Base-by-base conservation (phyloP, 2,797 vertebrate species). In the Sebastes vulpes region DNA sequence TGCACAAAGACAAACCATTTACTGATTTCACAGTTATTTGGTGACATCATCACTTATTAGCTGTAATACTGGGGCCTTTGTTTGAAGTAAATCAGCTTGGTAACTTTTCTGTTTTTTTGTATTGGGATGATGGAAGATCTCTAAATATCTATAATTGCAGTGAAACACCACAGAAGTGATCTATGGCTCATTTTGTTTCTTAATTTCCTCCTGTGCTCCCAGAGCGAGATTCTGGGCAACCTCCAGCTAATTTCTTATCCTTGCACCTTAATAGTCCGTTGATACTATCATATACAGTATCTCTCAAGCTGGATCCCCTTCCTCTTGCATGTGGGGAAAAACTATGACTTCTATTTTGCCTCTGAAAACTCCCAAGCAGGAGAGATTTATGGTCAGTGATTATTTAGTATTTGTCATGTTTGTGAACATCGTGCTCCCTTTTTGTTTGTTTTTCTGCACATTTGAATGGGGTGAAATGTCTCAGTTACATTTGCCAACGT, bases 51-150 rank as follows among this genome's bases (percentile, higher is more conserved):
- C 29, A 31, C 46, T 52, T 29, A 65, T 58, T 25, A 60, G 8
- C 1, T 20, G 9, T 20, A 23, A 38, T 28, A 59, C 32, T 26
- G 23, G 38, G 61, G 38, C 31, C 48, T 71, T 25, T 11, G 52
- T 63, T 71, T 32, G 14, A 61, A 74, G 48, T 60, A 21, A 71
- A 85, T 67, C 57, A 48, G 10, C 25, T 26, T 67, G 26, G 18
- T 5, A 14, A 28, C 46, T 20, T 18, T 28, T 56, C 23, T 29
- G 25, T 69, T 68, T 38, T 18, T 46, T 63, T 61, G 28, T 60
- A 58, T 4, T 14, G 16, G 10, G 42, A 68, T 57, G 31, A 52
- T 52, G 35, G 38, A 67, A 7, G 35, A 71, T 57, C 38, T 74
- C 46, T 64, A n/a, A 65, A 35, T 72, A 60, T 38, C 25, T 64